Evolutionary conservation across 2,888 invertebrate genomes (phyloP), one percentile per base, ranked within the genome.

Genomic region (Tenthredo distinguenda): DNA sequence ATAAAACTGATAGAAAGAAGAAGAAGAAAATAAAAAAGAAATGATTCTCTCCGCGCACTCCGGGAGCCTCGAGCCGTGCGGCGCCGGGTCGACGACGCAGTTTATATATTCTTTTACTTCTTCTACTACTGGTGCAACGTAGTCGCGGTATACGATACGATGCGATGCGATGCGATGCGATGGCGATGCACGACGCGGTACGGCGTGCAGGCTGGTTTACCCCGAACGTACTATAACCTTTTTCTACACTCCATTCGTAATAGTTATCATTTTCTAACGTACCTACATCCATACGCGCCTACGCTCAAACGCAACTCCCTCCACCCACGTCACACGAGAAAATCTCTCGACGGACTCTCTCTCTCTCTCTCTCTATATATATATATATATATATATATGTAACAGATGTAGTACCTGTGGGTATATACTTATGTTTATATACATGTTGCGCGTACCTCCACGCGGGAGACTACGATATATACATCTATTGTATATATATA

Each of bases 61-160:
- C 26, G 62, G 62, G 62, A 21, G 62, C 62, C 62, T 62, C 62
- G 62, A 62, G 62, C 62, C 68, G 34, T 34, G 18, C 68, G 31
- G 68, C 68, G 68, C 68, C 68, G 68, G 18, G 34, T 68, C 68
- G 31, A 68, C 68, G 68, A 68, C 68, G 68, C 68, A 68, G 68
- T 68, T 68, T 68, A 62, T 62, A 55, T 26, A 62, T 62, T 62
- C 62, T 62, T 62, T 62, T 62, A 62, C 62, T 68, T 31, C 68
- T 68, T 68, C 68, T 68, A 21, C 26, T 65, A 18, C 68, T 68
- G 31, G 62, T 62, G 62, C 62, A 62, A 62, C 62, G 62, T 31
- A 21, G 62, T 55, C 62, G 26, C 26, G 26, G 26, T 31, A 62
- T 62, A 31, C 21, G 58, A 26, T 62, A 15, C 62, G 10, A 62